These are phyloP conservation scores for Arizona elegans DNA, from an alignment of 2,113 vertebrate species.

Conservation along the genomic window DNA sequence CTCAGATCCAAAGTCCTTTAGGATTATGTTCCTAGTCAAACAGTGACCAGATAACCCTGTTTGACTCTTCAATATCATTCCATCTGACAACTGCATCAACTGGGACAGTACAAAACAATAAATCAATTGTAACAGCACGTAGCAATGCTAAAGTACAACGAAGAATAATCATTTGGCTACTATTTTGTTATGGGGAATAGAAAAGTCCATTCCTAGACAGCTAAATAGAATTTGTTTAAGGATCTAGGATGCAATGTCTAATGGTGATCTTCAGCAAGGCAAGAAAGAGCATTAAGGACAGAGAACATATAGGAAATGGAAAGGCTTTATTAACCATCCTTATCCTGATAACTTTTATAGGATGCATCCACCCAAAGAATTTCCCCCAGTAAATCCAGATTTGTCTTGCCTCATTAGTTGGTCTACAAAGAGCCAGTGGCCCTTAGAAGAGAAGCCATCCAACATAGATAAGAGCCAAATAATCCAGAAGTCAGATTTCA, in stretches of 20 bases:
- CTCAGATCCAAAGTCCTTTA: not conserved
- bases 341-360: not conserved
- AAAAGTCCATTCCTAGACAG: not conserved
- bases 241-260: not conserved
- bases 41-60: not conserved
- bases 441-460: not conserved
- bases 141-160: not conserved
- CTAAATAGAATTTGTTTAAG: not conserved
- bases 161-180: not conserved
- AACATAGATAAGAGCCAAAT: not conserved
- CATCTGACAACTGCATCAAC: not conserved
- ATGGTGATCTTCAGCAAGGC: not conserved
- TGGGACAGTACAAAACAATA: not conserved
- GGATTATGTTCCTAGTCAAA: not conserved
- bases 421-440: not conserved
- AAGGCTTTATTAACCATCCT: too few relatives aligned
- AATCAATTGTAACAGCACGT: not conserved
- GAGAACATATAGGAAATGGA: not conserved
- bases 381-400: not conserved
- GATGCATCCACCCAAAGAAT: not conserved
- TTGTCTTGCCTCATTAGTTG: not conserved
- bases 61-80: not conserved
- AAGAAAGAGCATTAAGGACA: not conserved
- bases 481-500: not conserved
- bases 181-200: not conserved